Percentiles rank a stretch among this genome's conserved stretches.
These are phyloP conservation scores for Liolophura sinensis DNA, from an alignment of 1,140 invertebrate genomes.

Conservation along the genomic window DNA sequence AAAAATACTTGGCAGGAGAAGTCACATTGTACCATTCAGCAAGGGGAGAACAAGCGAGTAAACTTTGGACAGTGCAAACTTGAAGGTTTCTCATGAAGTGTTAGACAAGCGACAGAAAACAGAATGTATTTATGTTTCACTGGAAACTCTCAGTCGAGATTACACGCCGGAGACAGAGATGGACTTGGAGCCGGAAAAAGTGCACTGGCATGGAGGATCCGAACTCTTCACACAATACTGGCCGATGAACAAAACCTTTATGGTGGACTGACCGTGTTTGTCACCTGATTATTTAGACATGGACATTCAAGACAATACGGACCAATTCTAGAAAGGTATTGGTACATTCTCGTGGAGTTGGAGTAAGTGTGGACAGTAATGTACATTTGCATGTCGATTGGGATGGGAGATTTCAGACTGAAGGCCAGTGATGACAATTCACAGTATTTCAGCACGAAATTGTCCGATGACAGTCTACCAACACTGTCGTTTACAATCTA, in stretches of 20 bases:
- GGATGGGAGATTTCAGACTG: slow-evolving; percentile 21
- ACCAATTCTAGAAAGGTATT: slow-evolving; percentile 46
- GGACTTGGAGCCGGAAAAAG: slow-evolving; percentile 14
- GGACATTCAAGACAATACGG: slow-evolving; percentile 31
- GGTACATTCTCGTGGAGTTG: slow-evolving; percentile 49
- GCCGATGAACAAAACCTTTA: slow-evolving; percentile 54
- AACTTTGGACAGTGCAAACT: too few relatives aligned
- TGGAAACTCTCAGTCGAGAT: too few relatives aligned
- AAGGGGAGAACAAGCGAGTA: too few relatives aligned
- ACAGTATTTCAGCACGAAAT: slow-evolving; percentile 3
- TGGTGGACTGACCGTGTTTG: slow-evolving; percentile 37
- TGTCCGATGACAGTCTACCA: slow-evolving; percentile 4
- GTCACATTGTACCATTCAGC: too few relatives aligned
- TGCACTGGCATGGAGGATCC: slow-evolving; percentile 54
- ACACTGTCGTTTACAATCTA: not conserved
- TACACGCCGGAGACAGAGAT: too few relatives aligned
- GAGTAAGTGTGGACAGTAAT: slow-evolving; percentile 36
- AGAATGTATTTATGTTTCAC: too few relatives aligned
- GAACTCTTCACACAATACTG: slow-evolving; percentile 54
- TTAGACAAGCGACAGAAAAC: too few relatives aligned
- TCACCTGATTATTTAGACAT: slow-evolving; percentile 11
- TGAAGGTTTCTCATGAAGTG: too few relatives aligned
- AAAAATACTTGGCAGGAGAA: too few relatives aligned
- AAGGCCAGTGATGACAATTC: slow-evolving; percentile 11
- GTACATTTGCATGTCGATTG: slow-evolving; percentile 46